These are phyloP conservation scores for Drosophila serrata DNA, from an alignment of 1,140 invertebrate species.

Conservation along the genomic window DNA sequence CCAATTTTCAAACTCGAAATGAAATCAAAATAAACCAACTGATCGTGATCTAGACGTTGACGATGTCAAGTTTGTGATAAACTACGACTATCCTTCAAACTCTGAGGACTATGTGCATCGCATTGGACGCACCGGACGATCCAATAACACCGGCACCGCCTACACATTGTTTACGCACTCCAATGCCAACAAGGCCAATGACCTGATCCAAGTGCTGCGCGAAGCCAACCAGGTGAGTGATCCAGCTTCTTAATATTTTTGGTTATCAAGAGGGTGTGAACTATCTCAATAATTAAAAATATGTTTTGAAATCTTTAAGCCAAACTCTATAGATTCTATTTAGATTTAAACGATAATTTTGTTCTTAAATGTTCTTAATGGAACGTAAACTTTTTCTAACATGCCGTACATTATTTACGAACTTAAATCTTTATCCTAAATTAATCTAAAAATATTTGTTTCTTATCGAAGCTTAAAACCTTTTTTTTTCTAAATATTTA, in stretches of 20 bases:
- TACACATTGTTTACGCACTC: constrained; percentile 99
- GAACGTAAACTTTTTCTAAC: too few species aligned
- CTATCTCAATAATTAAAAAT: background rate
- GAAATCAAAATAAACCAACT: constrained; percentile 55
- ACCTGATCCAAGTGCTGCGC: constrained; percentile 95
- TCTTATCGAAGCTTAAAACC: too few species aligned
- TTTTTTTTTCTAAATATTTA: too few species aligned
- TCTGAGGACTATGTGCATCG: constrained; percentile 99
- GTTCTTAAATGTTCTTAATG: too few species aligned
- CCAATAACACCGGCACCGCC: constrained; percentile 97
- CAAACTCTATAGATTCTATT: too few species aligned
- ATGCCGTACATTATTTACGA: too few species aligned
- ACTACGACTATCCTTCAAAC: constrained; percentile 99
- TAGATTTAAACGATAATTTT: too few species aligned
- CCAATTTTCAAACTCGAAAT: constrained; percentile 75
- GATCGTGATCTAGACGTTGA: constrained; percentile 93
- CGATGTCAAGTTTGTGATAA: constrained; percentile 99
- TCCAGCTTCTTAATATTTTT: background rate
- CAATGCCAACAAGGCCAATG: constrained; percentile 96
- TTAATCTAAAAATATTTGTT: too few species aligned
- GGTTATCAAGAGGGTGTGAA: background rate
- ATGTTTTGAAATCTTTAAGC: too few species aligned
- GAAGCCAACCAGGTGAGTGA: constrained; percentile 96
- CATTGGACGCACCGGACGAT: constrained; percentile 98
- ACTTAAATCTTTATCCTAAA: too few species aligned